Evolutionary conservation across 2,113 vertebrate genomes (phyloP), one percentile per base, ranked within the genome.

Genomic region (Octodon degus): DNA sequence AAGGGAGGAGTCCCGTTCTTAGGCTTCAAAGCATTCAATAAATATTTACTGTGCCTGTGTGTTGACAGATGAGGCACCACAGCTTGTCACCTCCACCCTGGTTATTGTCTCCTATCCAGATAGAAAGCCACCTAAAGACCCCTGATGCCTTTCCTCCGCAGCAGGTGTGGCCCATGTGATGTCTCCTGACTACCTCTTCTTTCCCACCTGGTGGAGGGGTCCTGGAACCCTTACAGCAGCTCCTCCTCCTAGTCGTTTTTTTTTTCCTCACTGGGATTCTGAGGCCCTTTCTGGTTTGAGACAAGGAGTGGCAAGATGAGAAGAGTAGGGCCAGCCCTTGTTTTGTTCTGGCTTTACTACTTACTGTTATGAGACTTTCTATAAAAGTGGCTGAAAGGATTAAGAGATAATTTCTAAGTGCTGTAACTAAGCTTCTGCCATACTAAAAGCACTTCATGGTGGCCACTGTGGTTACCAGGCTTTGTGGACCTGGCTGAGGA

Each of bases 21-120:
- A 30, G 32, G 68, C 7, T 79, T 40, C 47, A 85, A 37, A 32
- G 8, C 22, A 27, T 80, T 91, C 30, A 7, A 32, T 94, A 86
- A 90, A 92, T 94, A 91, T 90, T 94, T 90, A 87, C 53, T 70
- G 0, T 85, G 27, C 24, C 14, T 43, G 4, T 72, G 34, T 87
- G 20, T 70, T 76, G 55, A 63, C 20, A 20, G 40, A 50, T 37
- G 68, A 89, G 63, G 72, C 10, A 4, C 81, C 34, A 62, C n/a
- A 10, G 17, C 55, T 79, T 62, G 25, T 67, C 27, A 40, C 34
- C n/a, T 43, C n/a, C 50, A 77, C n/a, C 40, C 53, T 19, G 47
- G 17, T 63, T 32, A 90, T 55, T 83, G 13, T 80, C 37, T 70
- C 47, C 34, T 70, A 62, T 34, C 32, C 13, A 53, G 32, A 58